phyloP scores from a whole-genome alignment of 2,797 vertebrate species.

The Enteromius viviparus region DNA sequence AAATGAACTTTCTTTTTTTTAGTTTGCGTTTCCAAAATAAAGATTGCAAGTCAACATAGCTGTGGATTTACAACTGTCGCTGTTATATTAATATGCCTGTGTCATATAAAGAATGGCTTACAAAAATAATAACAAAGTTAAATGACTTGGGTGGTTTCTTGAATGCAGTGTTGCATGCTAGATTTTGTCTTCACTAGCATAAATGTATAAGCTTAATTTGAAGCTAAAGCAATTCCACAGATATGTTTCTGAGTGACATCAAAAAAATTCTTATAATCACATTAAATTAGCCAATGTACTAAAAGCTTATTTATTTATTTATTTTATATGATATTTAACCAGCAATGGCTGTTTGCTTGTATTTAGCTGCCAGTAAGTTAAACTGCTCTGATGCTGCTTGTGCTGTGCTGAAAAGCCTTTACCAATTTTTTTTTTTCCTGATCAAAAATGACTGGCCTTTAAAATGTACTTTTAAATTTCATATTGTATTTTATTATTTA shows the following conservation, averaged over 20 bases:
- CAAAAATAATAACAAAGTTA: slow-evolving; percentile 34
- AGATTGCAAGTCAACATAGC: background rate
- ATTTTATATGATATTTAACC: background rate
- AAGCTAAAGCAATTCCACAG: background rate
- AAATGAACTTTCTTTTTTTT: background rate
- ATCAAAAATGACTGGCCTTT: background rate
- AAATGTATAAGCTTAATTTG: slow-evolving; percentile 6
- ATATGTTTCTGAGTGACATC: background rate
- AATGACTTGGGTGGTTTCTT: slow-evolving; percentile 5
- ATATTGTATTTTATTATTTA: background rate
- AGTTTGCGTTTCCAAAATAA: background rate
- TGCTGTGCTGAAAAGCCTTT: background rate
- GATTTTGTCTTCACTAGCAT: background rate
- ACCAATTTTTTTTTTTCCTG: background rate
- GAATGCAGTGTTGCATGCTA: slow-evolving; percentile 10
- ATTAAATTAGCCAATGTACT: background rate
- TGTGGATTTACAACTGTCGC: slow-evolving; percentile 33
- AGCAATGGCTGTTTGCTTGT: background rate
- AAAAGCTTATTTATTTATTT: no score
- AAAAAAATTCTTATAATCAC: background rate
- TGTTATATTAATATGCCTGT: slow-evolving; percentile 14
- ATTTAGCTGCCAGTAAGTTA: background rate
- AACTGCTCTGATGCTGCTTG: background rate
- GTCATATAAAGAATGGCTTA: slow-evolving; percentile 22
- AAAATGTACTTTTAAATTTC: background rate